Base-by-base conservation (phyloP, 1,140 invertebrate species). In the Aethina tumida region DNA sequence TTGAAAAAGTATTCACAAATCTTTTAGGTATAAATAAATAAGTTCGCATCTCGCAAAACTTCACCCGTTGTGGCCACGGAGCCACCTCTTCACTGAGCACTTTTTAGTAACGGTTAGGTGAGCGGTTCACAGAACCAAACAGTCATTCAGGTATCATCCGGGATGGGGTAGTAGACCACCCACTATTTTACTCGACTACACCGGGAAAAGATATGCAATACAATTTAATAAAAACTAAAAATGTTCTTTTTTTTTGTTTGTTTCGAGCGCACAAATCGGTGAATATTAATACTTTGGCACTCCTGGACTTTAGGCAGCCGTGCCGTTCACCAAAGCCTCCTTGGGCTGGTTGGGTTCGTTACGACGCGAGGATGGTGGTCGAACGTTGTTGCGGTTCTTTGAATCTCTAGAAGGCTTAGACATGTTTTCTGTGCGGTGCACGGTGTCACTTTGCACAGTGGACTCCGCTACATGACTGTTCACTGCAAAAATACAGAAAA, bases 281-380 rank as follows among this genome's bases (percentile, higher is more conserved):
- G 28, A 10, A 38, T 30, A 36, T n/a, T 35, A 35, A 31, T 26
- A 7, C 13, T 26, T 20, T 19, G 9, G 2, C 32, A 24, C 20
- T 26, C 17, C n/a, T 21, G 13, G 20, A 7, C 28, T 45, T 41
- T 60, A 58, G 38, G 56, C 53, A 28, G 59, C 50, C 53, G 71
- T 72, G 53, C 73, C 72, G 45, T 75, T 75, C 26, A 74, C 71
- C 57, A 74, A 62, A 42, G 69, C 59, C 55, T 74, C 71, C 47
- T 74, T 74, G 39, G 70, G 68, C 60, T 74, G 73, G 46, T 62
- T 64, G 7, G 46, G 17, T 6, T 53, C 52, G 13, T 43, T 54
- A 18, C 49, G 52, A 8, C 55, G 46, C 49, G 63, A 65, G 34
- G 66, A 58, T 22, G 65, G 56, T 32, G 64, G 64, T 48, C 66